Evolutionary conservation across 2,888 invertebrate genomes (phyloP).

Genomic region (Troglohyphantes excavatus): DNA sequence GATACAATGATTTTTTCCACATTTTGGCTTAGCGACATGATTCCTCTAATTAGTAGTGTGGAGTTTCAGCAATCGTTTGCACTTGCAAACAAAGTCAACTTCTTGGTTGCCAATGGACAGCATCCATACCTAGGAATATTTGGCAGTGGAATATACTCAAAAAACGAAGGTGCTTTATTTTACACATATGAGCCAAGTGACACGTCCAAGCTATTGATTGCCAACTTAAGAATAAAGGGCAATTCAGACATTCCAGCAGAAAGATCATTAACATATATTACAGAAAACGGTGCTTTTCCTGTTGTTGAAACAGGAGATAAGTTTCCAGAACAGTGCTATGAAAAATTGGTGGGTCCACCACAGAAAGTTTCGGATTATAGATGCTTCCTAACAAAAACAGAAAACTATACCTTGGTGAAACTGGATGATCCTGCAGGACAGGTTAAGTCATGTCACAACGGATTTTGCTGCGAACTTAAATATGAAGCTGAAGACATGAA

Average conservation of each 20-base stretch:
- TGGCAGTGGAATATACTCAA: slow-evolving; percentile 89
- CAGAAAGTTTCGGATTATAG: slow-evolving; percentile 15
- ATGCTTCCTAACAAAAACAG: neutral
- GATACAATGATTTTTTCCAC: slow-evolving; percentile 87
- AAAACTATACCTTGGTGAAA: slow-evolving; percentile 18
- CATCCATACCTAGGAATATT: slow-evolving; percentile 86
- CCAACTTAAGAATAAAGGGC: too few relatives aligned
- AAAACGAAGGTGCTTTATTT: slow-evolving; percentile 83
- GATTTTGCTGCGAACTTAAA: slow-evolving; percentile 72
- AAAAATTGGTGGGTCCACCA: neutral
- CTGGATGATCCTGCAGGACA: neutral
- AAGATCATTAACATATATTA: neutral
- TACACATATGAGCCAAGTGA: slow-evolving; percentile 81
- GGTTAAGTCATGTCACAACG: slow-evolving; percentile 57
- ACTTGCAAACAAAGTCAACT: slow-evolving; percentile 86
- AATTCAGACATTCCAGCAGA: slow-evolving; percentile 41
- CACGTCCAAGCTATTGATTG: slow-evolving; percentile 80
- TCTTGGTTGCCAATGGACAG: slow-evolving; percentile 89
- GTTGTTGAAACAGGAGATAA: neutral
- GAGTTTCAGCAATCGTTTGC: slow-evolving; percentile 89
- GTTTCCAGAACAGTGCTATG: slow-evolving; percentile 37
- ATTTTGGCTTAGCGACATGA: slow-evolving; percentile 92
- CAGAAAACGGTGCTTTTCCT: neutral
- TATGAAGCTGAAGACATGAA: slow-evolving; percentile 51
- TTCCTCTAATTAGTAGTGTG: too few relatives aligned